Conservation (phyloP, 2,888 invertebrate genomes). For the Mystacides longicornis region DNA sequence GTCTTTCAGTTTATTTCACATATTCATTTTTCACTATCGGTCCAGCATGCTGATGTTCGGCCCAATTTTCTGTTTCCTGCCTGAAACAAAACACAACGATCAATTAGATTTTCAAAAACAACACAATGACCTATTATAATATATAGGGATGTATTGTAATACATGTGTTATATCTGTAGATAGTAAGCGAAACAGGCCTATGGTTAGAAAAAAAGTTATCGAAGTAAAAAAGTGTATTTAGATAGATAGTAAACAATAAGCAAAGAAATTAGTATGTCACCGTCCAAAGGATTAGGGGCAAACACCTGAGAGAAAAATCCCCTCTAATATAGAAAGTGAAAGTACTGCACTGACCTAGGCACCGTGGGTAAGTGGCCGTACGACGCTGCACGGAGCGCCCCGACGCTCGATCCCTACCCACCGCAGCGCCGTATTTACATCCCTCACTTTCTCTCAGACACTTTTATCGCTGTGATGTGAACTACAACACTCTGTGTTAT, state of each 20-base stretch:
- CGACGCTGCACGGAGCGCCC: background rate
- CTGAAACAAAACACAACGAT: constrained; percentile 15
- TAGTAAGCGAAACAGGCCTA: background rate
- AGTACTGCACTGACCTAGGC: constrained; percentile 16
- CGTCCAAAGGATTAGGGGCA: background rate
- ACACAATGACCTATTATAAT: too few species aligned
- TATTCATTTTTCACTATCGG: constrained; percentile 17
- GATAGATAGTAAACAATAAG: background rate
- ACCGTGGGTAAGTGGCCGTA: background rate
- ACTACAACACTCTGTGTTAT: too few species aligned
- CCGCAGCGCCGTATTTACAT: background rate
- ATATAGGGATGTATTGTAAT: too few species aligned
- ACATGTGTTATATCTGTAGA: background rate
- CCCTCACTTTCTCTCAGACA: background rate
- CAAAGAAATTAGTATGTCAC: background rate
- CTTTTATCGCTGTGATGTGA: background rate
- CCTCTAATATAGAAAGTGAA: constrained; percentile 9
- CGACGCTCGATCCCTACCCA: background rate
- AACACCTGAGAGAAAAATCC: constrained; percentile 1
- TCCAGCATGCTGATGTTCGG: constrained; percentile 6
- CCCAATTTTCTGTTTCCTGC: background rate
- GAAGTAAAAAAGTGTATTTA: background rate
- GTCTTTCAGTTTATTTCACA: constrained; percentile 9
- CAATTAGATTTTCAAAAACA: too few species aligned
- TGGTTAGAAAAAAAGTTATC: background rate